These are phyloP conservation scores for Takifugu bimaculatus DNA, from an alignment of 2,113 vertebrate species.

Conservation along the genomic window DNA sequence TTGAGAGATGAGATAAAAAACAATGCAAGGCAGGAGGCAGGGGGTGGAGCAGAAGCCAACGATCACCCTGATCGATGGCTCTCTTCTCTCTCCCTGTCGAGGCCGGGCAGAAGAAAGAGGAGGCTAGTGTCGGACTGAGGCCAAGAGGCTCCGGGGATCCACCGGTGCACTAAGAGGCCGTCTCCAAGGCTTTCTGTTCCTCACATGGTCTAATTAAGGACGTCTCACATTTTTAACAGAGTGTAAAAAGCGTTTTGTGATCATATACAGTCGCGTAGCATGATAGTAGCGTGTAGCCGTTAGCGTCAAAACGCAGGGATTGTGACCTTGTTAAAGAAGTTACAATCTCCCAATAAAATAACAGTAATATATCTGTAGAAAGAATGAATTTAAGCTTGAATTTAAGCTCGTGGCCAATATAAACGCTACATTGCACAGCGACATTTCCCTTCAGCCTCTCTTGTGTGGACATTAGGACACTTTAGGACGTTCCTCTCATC, in stretches of 20 bases:
- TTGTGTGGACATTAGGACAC: too few species aligned
- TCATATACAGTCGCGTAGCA: too few species aligned
- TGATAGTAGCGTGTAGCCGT: too few species aligned
- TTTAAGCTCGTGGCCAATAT: too few species aligned
- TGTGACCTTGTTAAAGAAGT: too few species aligned
- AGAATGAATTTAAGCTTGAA: too few species aligned
- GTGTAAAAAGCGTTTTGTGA: not conserved
- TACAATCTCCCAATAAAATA: too few species aligned
- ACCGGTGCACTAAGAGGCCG: slow-evolving; percentile 54
- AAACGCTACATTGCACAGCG: too few species aligned
- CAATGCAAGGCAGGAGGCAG: slow-evolving; percentile 74
- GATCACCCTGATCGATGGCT: slow-evolving; percentile 76
- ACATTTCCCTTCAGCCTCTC: too few species aligned
- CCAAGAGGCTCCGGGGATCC: slow-evolving; percentile 48
- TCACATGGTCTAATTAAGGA: slow-evolving; percentile 57
- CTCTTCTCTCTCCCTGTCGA: slow-evolving; percentile 39
- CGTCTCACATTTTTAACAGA: slow-evolving; percentile 18
- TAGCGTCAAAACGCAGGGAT: too few species aligned
- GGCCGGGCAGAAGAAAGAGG: slow-evolving; percentile 45
- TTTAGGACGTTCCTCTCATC: too few species aligned
- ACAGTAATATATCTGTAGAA: too few species aligned
- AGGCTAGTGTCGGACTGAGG: slow-evolving; percentile 23
- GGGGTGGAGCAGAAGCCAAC: slow-evolving; percentile 60
- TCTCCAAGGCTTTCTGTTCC: slow-evolving; percentile 58
- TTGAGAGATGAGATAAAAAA: slow-evolving; percentile 78